These are phyloP conservation scores for Leucosticte australis DNA, from an alignment of 2,113 vertebrate genomes.

Conservation along the genomic window DNA sequence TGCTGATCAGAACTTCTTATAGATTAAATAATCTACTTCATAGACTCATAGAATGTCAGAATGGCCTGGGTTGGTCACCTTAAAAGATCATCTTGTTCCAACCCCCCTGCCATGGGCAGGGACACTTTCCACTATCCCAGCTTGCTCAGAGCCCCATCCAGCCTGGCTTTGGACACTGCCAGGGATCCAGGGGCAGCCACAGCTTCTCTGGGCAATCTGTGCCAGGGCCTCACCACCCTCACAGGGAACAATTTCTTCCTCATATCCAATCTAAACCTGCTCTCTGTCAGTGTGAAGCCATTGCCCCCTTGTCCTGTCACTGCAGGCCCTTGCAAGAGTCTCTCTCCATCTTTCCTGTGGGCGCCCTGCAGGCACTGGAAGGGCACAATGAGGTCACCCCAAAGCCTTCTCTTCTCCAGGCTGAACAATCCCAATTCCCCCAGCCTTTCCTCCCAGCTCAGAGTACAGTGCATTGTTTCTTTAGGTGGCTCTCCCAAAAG, in stretches of 20 bases:
- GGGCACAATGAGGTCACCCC: too few relatives aligned
- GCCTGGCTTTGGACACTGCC: fast-evolving
- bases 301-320: background rate
- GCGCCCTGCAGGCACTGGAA: too few relatives aligned
- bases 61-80: background rate
- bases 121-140: background rate
- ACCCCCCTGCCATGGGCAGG: fast-evolving
- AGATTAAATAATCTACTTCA: background rate
- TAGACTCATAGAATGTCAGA: background rate
- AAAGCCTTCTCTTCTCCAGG: too few relatives aligned
- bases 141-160: fast-evolving
- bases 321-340: background rate
- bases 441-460: background rate
- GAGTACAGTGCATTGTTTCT: background rate
- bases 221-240: background rate
- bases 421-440: too few relatives aligned
- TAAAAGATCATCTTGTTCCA: background rate
- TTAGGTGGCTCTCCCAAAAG: background rate
- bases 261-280: fast-evolving
- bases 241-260: background rate
- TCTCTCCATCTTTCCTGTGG: background rate
- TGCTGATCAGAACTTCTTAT: background rate
- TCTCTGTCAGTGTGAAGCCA: background rate
- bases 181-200: background rate
- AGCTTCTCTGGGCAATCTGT: background rate